Evolutionary conservation across 2,113 vertebrate genomes (phyloP).

Genomic region (Neogobius melanostomus): DNA sequence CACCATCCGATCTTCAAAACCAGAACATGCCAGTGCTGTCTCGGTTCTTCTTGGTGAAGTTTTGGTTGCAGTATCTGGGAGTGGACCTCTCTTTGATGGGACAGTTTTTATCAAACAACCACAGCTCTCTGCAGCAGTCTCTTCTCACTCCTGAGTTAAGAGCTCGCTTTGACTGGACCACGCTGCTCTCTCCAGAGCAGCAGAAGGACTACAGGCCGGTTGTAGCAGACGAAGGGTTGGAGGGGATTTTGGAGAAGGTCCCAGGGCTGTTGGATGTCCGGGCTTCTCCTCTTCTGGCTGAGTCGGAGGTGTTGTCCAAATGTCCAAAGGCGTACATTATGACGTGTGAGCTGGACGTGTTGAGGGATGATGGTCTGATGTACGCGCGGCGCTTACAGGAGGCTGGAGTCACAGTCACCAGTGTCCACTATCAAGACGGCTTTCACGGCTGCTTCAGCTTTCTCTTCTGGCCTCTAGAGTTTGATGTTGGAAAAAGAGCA

Average conservation of each 20-base stretch:
- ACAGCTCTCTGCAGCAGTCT: constrained; percentile 79
- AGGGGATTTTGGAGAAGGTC: constrained; percentile 70
- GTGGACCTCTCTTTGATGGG: constrained; percentile 72
- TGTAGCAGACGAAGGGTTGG: constrained; percentile 63
- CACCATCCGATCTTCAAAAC: constrained; percentile 87
- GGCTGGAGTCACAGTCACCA: constrained; percentile 83
- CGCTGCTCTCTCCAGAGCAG: constrained; percentile 77
- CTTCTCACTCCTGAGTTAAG: constrained; percentile 67
- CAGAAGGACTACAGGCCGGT: constrained; percentile 80
- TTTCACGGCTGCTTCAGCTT: constrained; percentile 92
- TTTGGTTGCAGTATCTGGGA: constrained; percentile 90
- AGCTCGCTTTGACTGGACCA: constrained; percentile 83
- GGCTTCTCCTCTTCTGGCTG: constrained; percentile 83
- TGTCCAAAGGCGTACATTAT: constrained; percentile 87
- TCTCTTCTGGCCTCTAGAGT: constrained; percentile 75
- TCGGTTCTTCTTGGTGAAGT: constrained; percentile 79
- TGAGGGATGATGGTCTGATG: constrained; percentile 93
- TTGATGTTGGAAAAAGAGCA: constrained; percentile 80
- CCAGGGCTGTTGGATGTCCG: constrained; percentile 84
- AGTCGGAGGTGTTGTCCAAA: constrained; percentile 74
- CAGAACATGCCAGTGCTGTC: constrained; percentile 75
- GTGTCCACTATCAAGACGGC: constrained; percentile 84
- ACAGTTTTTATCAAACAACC: constrained; percentile 84
- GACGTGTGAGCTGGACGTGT: constrained; percentile 88
- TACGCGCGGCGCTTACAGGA: constrained; percentile 84